Conservation (phyloP, 2,888 invertebrate genomes). For the Stenoptilia bipunctidactyla region DNA sequence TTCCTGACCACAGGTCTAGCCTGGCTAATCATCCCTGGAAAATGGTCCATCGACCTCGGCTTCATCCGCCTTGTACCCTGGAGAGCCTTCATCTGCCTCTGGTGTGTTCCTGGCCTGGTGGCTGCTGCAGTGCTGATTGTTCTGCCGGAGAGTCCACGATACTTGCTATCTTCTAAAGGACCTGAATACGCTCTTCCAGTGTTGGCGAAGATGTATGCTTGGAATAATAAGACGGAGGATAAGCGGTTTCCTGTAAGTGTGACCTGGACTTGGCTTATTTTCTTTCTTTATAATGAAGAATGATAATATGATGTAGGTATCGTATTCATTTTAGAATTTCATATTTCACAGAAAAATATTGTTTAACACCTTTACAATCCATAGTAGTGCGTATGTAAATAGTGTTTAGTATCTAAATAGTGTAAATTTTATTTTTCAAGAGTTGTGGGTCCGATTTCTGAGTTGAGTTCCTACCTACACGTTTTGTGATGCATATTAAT, state of each 20-base stretch:
- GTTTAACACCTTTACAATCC: too few relatives aligned
- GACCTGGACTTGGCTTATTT: too few relatives aligned
- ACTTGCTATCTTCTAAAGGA: conserved; percentile 73
- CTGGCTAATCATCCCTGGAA: conserved; percentile 76
- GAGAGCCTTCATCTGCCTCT: conserved; percentile 77
- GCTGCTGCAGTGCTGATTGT: conserved; percentile 69
- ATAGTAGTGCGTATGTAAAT: too few relatives aligned
- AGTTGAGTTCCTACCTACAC: too few relatives aligned
- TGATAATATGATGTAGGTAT: too few relatives aligned
- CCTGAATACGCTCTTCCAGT: conserved; percentile 73
- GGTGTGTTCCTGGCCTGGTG: conserved; percentile 74
- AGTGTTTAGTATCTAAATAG: too few relatives aligned
- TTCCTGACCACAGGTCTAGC: conserved; percentile 77
- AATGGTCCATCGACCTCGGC: conserved; percentile 49
- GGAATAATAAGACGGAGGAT: conserved; percentile 30
- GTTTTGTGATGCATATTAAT: too few relatives aligned
- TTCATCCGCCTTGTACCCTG: conserved; percentile 75
- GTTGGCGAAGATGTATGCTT: conserved; percentile 71
- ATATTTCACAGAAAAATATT: too few relatives aligned
- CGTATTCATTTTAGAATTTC: too few relatives aligned
- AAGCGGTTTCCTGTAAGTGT: conserved; percentile 57
- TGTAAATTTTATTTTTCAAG: too few relatives aligned
- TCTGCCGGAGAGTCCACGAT: conserved; percentile 85
- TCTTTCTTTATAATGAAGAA: too few relatives aligned
- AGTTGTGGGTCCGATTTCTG: too few relatives aligned